phyloP scores from a whole-genome alignment of 1,140 invertebrate species.

The Yoshiicerus persimilis region DNA sequence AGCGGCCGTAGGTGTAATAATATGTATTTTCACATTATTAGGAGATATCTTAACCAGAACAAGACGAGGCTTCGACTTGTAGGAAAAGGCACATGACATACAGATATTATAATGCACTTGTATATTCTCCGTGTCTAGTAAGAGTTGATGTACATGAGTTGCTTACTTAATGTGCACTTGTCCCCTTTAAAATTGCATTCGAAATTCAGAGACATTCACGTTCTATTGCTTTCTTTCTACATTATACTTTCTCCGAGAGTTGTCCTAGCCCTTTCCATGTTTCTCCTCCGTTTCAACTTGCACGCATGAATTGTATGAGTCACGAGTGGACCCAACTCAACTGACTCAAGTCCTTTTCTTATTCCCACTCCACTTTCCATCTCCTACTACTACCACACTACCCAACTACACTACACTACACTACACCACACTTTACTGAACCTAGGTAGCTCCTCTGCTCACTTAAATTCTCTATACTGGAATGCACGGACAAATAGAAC shows the following conservation, averaged over 20 bases:
- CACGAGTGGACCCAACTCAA: not conserved
- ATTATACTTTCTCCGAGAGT: not conserved
- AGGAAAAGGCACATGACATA: not conserved
- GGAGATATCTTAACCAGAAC: not conserved
- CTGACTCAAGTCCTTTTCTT: not conserved
- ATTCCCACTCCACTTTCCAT: not conserved
- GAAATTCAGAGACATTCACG: not conserved
- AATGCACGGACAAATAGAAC: not conserved
- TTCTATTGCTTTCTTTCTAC: conserved; percentile 3
- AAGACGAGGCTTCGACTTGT: not conserved
- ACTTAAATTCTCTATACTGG: not conserved
- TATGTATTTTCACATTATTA: not conserved
- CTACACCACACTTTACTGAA: no score
- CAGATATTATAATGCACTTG: not conserved
- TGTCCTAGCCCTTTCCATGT: not conserved
- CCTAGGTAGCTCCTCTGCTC: no score
- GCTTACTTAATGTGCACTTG: conserved; percentile 2
- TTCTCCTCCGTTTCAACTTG: not conserved
- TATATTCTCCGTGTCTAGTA: not conserved
- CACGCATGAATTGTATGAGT: conserved; percentile 24
- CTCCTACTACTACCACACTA: not conserved
- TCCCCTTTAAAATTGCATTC: conserved; percentile 10
- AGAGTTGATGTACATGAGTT: not conserved
- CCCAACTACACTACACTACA: not conserved
- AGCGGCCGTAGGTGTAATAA: not conserved